Conservation (phyloP, 2,113 vertebrate genomes). For the Mixornis gularis region DNA sequence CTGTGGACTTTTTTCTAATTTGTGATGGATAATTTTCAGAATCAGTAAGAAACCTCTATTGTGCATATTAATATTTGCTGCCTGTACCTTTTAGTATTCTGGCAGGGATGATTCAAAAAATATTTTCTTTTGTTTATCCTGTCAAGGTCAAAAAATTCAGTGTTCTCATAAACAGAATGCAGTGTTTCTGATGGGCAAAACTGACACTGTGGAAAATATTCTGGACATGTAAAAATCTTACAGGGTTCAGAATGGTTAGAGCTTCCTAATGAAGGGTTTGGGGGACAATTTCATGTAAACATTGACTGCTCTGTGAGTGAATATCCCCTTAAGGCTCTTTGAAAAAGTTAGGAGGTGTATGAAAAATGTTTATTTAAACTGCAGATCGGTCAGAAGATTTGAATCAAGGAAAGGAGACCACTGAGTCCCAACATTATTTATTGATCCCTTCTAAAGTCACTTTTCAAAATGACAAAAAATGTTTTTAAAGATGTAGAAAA, state of each 20-base stretch:
- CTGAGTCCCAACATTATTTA: neutral
- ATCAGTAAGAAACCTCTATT: neutral
- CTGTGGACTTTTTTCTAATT: neutral
- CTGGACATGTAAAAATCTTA: neutral
- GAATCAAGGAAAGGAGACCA: neutral
- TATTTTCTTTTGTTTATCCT: neutral
- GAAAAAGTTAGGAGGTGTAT: neutral
- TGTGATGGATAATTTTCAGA: neutral
- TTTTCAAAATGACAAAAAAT: neutral
- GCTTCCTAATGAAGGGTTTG: neutral
- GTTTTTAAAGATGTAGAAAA: neutral
- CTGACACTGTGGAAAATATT: neutral
- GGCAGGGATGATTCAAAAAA: neutral
- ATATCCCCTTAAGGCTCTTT: neutral
- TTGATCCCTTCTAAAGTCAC: neutral
- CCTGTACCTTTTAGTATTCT: neutral
- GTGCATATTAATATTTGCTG: neutral
- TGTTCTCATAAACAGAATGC: neutral
- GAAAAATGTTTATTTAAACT: neutral
- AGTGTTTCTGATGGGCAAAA: neutral
- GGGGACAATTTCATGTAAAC: neutral
- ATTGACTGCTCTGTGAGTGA: neutral
- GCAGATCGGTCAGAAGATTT: neutral
- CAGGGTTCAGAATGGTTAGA: accelerated
- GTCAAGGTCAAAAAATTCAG: neutral